A percentile compares a stretch with the other conserved stretches of the same genome.
Conservation (phyloP, 2,113 vertebrate species). For the Carassius carassius region DNA sequence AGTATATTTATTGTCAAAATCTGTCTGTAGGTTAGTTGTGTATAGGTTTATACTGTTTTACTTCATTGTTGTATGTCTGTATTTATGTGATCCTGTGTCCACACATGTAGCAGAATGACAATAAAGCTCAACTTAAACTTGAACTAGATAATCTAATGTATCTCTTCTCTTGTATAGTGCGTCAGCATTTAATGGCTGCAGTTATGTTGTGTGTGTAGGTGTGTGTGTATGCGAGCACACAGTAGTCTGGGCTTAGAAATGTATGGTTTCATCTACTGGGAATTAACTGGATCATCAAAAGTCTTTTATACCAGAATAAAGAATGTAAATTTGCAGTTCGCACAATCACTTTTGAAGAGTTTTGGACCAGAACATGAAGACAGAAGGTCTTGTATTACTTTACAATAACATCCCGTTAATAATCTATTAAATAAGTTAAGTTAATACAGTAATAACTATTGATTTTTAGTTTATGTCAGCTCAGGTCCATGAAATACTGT, state of each 20-base stretch:
- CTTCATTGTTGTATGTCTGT: no score
- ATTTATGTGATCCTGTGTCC: no score
- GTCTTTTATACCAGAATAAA: not conserved
- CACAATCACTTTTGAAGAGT: not conserved
- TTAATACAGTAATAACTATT: no score
- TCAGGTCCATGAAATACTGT: not conserved
- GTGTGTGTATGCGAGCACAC: slow-evolving; percentile 39
- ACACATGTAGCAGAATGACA: no score
- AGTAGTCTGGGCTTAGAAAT: slow-evolving; percentile 68
- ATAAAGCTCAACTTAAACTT: no score
- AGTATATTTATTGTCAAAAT: no score
- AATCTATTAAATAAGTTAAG: not conserved
- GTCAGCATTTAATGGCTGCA: not conserved
- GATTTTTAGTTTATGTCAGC: no score
- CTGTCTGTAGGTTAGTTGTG: no score
- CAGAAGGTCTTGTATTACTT: not conserved
- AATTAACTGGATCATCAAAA: not conserved
- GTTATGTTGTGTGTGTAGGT: not conserved
- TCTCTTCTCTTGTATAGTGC: not conserved
- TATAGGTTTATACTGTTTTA: no score
- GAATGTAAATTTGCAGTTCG: not conserved
- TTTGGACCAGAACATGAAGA: not conserved
- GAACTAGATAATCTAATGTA: no score
- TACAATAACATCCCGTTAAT: not conserved
- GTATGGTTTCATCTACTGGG: not conserved